Evolutionary conservation across 2,113 vertebrate genomes (phyloP), one percentile per base, ranked within the genome.

Genomic region (Sylvilagus bachmani): DNA sequence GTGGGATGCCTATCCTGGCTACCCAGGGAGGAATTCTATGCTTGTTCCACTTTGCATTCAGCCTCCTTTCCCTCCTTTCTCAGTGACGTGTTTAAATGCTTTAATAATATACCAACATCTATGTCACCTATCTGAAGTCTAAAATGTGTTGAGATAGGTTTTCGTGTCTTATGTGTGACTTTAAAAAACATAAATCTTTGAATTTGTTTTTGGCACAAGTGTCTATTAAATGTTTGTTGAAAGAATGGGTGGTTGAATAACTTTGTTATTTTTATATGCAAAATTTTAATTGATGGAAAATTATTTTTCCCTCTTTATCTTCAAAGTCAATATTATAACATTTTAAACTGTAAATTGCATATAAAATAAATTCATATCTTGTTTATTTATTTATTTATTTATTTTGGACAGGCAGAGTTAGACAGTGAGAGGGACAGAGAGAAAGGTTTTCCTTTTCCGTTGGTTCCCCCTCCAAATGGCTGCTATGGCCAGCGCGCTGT

Each of bases 211-310:
- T 94, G 67, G 19, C 31, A 71, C 21, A 31, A 73, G 14, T 70
- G 8, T 25, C 67, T 90, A 3, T 87, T 92, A 70, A 49, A 71
- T 93, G 53, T 87, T 91, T 91, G 53, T 62, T 69, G 49, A 94
- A 69, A 78, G 21, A 83, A 55, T 88, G 38, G n/a, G 2, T 85
- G 49, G 64, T 69, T 91, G 49, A 73, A 31, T 61, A 66, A 55
- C 66, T 93, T n/a, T 96, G 31, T 58, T 90, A 33, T 85, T 86
- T 51, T 79, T 78, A 44, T 36, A 51, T 91, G 13, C 0, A 93
- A 78, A 77, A 31, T 49, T 83, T 83, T 73, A 24, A 75, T 53
- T 17, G 36, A 27, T 74, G 29, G 29, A 84, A 92, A 96, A 53
- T 79, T 4, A 69, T 89, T 78, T 80, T 78, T 10, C 13, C 27